A percentile compares a stretch with the other conserved stretches of the same genome.
phyloP scores from a whole-genome alignment of 2,113 vertebrate genomes.

The Heloderma charlesbogerti region DNA sequence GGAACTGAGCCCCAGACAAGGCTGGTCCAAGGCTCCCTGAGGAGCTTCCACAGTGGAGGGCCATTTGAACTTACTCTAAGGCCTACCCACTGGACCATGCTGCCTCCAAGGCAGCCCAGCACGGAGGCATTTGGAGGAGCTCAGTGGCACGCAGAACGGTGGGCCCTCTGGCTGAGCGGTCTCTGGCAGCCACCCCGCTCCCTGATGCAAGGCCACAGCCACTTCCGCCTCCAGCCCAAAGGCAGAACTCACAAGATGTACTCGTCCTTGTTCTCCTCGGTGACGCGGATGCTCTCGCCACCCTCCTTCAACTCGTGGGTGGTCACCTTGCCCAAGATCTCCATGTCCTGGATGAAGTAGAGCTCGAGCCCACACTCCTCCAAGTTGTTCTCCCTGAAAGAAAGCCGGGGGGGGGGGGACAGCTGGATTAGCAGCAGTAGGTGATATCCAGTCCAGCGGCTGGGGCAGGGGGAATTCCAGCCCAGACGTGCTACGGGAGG shows the following conservation, averaged over 20 bases:
- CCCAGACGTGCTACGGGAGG: background rate
- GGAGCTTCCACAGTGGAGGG: background rate
- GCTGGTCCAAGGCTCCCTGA: background rate
- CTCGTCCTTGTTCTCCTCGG: slow-evolving; percentile 96
- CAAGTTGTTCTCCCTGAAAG: slow-evolving; percentile 90
- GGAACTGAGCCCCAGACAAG: background rate
- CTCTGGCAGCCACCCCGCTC: background rate
- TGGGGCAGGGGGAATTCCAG: too few relatives aligned
- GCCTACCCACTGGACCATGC: background rate
- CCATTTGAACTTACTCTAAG: background rate
- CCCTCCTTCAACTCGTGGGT: slow-evolving; percentile 95
- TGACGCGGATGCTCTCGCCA: slow-evolving; percentile 93
- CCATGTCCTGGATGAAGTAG: slow-evolving; percentile 99
- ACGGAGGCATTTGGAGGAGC: background rate
- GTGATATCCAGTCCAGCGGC: background rate
- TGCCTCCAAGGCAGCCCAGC: background rate
- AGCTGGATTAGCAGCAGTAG: accelerated
- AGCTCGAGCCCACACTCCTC: slow-evolving; percentile 96
- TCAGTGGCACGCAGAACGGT: background rate
- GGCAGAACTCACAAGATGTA: slow-evolving; percentile 87
- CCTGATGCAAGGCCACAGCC: too few relatives aligned
- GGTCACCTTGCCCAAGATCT: slow-evolving; percentile 96
- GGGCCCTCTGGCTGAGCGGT: background rate
- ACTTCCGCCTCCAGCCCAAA: accelerated
- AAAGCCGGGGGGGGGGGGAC: background rate